phyloP scores from a whole-genome alignment of 1,140 invertebrate species.

The Nebria ingens region DNA sequence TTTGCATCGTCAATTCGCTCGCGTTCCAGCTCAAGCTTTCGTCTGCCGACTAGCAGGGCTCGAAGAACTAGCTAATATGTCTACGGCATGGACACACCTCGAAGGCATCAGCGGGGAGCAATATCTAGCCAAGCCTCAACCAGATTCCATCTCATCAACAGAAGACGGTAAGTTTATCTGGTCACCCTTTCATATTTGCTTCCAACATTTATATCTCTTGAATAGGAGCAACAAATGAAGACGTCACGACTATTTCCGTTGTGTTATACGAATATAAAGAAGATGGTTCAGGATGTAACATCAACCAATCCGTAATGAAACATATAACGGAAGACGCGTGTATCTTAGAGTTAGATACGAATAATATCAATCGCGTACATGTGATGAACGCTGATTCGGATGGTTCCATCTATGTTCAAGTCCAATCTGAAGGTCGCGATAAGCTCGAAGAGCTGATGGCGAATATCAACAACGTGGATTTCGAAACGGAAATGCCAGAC shows the following conservation, averaged over 20 bases:
- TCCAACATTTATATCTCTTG: too few species aligned
- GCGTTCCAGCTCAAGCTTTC: slow-evolving; percentile 49
- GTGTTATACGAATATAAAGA: slow-evolving; percentile 29
- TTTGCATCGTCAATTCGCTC: slow-evolving; percentile 43
- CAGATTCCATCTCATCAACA: too few species aligned
- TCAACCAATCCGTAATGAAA: slow-evolving; percentile 26
- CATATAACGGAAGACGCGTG: slow-evolving; percentile 22
- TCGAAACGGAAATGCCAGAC: slow-evolving; percentile 20
- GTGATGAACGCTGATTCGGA: slow-evolving; percentile 34
- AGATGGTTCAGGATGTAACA: slow-evolving; percentile 16
- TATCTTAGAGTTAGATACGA: slow-evolving; percentile 24
- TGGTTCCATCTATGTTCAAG: slow-evolving; percentile 38
- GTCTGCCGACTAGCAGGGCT: slow-evolving; percentile 46
- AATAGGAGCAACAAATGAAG: background rate
- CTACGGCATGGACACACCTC: slow-evolving; percentile 16
- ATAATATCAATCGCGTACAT: slow-evolving; percentile 29
- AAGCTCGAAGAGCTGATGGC: slow-evolving; percentile 29
- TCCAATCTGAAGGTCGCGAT: slow-evolving; percentile 32
- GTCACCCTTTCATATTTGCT: too few species aligned
- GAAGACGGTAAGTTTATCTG: too few species aligned
- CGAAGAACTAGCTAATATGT: slow-evolving; percentile 41
- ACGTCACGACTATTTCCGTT: slow-evolving; percentile 20
- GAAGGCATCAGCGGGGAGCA: background rate
- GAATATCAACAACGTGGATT: slow-evolving; percentile 20
- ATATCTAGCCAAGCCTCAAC: background rate